Percentiles rank a stretch among this genome's conserved stretches.
phyloP scores from a whole-genome alignment of 2,888 invertebrate species.

The Cosmia pyralina region DNA sequence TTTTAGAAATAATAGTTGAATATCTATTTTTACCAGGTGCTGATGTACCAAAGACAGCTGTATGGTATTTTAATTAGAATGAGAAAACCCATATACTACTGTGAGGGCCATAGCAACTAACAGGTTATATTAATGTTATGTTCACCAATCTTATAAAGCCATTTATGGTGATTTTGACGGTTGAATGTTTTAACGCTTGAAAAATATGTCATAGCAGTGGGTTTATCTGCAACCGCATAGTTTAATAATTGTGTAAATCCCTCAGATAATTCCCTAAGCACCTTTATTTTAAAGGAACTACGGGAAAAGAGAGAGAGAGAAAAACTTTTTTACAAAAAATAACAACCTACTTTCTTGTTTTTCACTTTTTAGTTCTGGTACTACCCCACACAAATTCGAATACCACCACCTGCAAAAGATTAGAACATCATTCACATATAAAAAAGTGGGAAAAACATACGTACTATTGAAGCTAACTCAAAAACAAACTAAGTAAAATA shows the following conservation, averaged over 20 bases:
- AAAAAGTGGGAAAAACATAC: too few relatives aligned
- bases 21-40: slow-evolving; percentile 42
- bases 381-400: too few relatives aligned
- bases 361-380: too few relatives aligned
- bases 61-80: slow-evolving; percentile 19
- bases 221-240: background rate
- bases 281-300: background rate
- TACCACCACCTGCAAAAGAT: too few relatives aligned
- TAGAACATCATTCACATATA: too few relatives aligned
- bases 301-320: background rate
- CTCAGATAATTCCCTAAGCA: background rate
- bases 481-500: too few relatives aligned
- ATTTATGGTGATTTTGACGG: background rate
- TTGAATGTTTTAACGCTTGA: background rate
- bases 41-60: slow-evolving; percentile 22
- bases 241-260: too few relatives aligned
- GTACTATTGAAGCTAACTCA: too few relatives aligned
- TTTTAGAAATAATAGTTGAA: slow-evolving; percentile 36
- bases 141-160: background rate
- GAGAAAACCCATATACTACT: background rate
- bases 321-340: too few relatives aligned
- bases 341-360: too few relatives aligned
- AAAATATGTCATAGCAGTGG: background rate
- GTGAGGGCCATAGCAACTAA: background rate
- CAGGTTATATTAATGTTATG: background rate